These are phyloP conservation scores for Elymnias hypermnestra DNA, from an alignment of 1,140 invertebrate genomes.

Conservation along the genomic window DNA sequence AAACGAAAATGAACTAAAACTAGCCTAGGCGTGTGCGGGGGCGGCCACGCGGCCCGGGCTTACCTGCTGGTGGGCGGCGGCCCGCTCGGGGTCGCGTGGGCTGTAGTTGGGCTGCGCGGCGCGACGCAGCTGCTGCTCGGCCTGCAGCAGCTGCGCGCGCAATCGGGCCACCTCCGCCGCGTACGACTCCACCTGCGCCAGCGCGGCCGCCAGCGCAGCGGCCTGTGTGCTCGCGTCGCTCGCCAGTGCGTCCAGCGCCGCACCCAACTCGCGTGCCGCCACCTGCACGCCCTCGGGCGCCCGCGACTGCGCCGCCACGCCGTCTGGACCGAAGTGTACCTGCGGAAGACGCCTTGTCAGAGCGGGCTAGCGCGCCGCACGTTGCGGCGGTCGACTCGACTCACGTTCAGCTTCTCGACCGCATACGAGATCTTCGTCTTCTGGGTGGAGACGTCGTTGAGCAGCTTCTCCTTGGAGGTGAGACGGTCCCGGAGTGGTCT, in stretches of 20 bases:
- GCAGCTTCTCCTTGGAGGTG: constrained; percentile 88
- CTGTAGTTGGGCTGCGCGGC: constrained; percentile 88
- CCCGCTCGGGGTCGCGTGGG: constrained; percentile 89
- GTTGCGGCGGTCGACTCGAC: constrained; percentile 33
- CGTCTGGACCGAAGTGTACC: constrained; percentile 91
- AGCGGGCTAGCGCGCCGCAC: no score
- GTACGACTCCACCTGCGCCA: constrained; percentile 91
- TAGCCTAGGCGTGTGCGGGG: constrained; percentile 32
- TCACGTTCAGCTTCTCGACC: constrained; percentile 93
- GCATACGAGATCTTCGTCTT: constrained; percentile 93
- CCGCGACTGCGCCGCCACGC: constrained; percentile 73
- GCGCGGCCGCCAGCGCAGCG: constrained; percentile 85
- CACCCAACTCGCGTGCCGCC: constrained; percentile 81
- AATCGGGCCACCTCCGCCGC: constrained; percentile 92
- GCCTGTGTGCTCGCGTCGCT: constrained; percentile 84
- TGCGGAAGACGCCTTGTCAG: constrained; percentile 43
- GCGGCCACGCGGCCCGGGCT: constrained; percentile 49
- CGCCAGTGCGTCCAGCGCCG: constrained; percentile 82
- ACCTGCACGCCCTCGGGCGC: constrained; percentile 86
- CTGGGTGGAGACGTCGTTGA: constrained; percentile 91
- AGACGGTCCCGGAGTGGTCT: constrained; percentile 91
- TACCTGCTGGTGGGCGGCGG: constrained; percentile 94
- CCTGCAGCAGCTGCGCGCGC: constrained; percentile 87
- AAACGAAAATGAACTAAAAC: constrained; percentile 61
- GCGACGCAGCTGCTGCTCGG: constrained; percentile 89